These are phyloP conservation scores for Orchestia grillus DNA, from an alignment of 1,140 invertebrate species.

Conservation along the genomic window DNA sequence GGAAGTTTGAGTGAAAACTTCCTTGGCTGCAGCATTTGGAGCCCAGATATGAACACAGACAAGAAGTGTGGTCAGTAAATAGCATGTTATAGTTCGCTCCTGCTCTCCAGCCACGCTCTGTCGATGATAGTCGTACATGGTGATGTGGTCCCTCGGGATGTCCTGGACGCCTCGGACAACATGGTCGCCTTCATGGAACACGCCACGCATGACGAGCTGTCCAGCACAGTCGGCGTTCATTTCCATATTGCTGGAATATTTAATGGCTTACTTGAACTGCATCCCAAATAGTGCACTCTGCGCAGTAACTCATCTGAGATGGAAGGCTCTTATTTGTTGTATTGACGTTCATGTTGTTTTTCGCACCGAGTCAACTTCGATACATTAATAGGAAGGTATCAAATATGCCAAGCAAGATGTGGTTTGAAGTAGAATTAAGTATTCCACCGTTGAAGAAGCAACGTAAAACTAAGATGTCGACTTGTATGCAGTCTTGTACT, in stretches of 20 bases:
- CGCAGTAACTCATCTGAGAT: background rate
- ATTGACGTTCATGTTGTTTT: background rate
- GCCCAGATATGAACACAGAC: background rate
- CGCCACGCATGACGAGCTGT: background rate
- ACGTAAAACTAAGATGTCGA: too few species aligned
- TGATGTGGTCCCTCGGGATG: background rate
- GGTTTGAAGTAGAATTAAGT: background rate
- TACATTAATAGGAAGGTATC: background rate
- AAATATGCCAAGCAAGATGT: too few species aligned
- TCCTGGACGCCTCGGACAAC: background rate
- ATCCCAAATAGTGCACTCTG: background rate
- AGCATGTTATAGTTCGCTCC: background rate
- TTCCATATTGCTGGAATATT: background rate
- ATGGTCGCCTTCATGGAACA: background rate
- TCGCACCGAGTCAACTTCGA: background rate
- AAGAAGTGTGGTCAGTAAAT: background rate
- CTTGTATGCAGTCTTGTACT: too few species aligned
- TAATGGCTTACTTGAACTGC: background rate
- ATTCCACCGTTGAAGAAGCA: too few species aligned
- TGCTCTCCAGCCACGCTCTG: background rate
- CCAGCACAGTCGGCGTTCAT: background rate
- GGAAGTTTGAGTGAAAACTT: background rate
- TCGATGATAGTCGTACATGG: background rate
- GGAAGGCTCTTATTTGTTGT: background rate
- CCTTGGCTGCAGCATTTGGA: background rate